Evolutionary conservation across 1,140 invertebrate species (phyloP), one percentile per base, ranked within the genome.

Genomic region (Lepeophtheirus salmonis): DNA sequence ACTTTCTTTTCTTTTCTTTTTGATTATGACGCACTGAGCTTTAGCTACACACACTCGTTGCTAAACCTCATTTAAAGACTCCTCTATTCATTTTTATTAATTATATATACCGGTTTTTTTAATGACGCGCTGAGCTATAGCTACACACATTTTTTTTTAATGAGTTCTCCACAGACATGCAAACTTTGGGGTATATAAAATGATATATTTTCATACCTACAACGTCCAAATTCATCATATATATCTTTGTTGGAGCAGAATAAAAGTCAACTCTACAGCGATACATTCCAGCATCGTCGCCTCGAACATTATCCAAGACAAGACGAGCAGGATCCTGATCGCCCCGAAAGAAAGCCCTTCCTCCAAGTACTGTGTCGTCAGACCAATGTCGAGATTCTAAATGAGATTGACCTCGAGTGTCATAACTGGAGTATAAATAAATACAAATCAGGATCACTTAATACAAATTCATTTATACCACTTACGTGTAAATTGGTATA

Each of bases 261-360:
- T 49, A 18, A 50, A 67, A 67, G 58, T 67, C 66, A 1, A 65
- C 56, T 48, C 65, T 52, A 51, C 65, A 66, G 1, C 56, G 62
- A 58, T 64, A 65, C 10, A 62, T 22, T 14, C 62, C 64, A 25
- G 60, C 62, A 58, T 65, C 64, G 49, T 62, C 53, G 2, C 57
- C 50, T 30, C 48, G 51, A 16, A 63, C 51, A 26, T 56, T 59
- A n/a, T 65, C 63, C n/a, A 66, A 57, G 24, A 65, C 59, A 3
- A 66, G 63, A 12, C 50, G 50, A 20, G 63, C 65, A 3, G 63
- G 63, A 17, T 18, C 17, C 13, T 54, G 18, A 10, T 24, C 22
- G 14, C 58, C 13, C 21, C 50, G 30, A 61, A 66, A 66, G 52
- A 61, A 63, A 2, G 64, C 63, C 16, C 65, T 21, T 22, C 52